phyloP scores from a whole-genome alignment of 2,888 invertebrate species.

The Rhodophaea formosa region DNA sequence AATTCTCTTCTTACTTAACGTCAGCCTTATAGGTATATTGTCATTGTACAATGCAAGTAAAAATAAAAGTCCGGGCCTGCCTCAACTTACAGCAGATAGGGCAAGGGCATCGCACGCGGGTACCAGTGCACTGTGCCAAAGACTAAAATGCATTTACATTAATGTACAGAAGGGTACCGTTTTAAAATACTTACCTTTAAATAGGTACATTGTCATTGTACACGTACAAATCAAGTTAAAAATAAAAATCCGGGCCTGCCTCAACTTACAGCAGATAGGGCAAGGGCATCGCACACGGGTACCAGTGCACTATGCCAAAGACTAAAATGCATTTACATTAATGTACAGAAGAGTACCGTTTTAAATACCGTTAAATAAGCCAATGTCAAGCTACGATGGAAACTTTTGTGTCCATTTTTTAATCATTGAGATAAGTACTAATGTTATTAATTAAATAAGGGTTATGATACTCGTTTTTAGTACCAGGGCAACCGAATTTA shows the following conservation, averaged over 20 bases:
- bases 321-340: constrained; percentile 15
- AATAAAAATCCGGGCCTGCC: constrained; percentile 57
- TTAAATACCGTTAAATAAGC: neutral
- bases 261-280: constrained; percentile 63
- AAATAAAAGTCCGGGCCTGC: constrained; percentile 54
- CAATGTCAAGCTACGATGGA: no score
- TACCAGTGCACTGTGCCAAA: constrained; percentile 48
- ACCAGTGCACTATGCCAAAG: constrained; percentile 46
- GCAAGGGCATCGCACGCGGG: constrained; percentile 72
- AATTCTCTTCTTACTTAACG: neutral
- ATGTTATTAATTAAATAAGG: no score
- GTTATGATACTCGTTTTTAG: no score
- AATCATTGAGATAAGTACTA: no score
- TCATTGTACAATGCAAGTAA: constrained; percentile 1
- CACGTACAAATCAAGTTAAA: neutral
- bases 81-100: constrained; percentile 64
- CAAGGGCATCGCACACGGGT: constrained; percentile 72
- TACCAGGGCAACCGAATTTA: no score
- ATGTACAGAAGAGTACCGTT: no score
- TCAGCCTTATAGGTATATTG: neutral
- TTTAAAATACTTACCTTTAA: neutral
- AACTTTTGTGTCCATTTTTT: no score
- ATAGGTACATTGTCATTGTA: neutral
- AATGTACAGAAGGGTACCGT: neutral
- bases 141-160: constrained; percentile 15